Conservation (phyloP, 2,888 invertebrate species). For the Drosophila nigricruria region DNA sequence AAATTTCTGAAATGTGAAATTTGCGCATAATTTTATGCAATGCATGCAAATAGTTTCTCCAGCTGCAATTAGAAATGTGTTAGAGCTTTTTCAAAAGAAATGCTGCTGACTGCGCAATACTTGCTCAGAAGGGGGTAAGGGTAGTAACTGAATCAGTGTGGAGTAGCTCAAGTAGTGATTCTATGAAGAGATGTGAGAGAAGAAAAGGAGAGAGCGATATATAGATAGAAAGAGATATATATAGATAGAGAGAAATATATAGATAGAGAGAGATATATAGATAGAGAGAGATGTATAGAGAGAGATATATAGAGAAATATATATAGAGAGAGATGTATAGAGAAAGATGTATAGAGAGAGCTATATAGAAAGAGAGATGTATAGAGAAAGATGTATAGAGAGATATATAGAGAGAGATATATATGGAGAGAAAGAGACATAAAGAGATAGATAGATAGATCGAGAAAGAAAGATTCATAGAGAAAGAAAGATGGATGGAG, state of each 20-base stretch:
- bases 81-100: background rate
- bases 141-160: background rate
- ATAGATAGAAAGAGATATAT: fast-evolving
- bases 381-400: no score
- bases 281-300: no score
- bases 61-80: slow-evolving; percentile 32
- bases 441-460: background rate
- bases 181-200: background rate
- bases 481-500: background rate
- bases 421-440: background rate
- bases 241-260: background rate
- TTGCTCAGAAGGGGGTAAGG: background rate
- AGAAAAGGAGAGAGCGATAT: background rate
- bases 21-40: slow-evolving; percentile 43
- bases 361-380: no score
- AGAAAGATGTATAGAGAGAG: no score
- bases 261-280: background rate
- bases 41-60: slow-evolving; percentile 31
- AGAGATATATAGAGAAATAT: no score
- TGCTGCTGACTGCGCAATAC: background rate
- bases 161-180: background rate
- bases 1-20: background rate
- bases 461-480: background rate
- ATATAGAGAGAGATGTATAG: no score
- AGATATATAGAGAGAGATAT: no score